Base-by-base conservation (phyloP, 92 coral and sea anemone genomes). In the Phenganax subtilis region DNA sequence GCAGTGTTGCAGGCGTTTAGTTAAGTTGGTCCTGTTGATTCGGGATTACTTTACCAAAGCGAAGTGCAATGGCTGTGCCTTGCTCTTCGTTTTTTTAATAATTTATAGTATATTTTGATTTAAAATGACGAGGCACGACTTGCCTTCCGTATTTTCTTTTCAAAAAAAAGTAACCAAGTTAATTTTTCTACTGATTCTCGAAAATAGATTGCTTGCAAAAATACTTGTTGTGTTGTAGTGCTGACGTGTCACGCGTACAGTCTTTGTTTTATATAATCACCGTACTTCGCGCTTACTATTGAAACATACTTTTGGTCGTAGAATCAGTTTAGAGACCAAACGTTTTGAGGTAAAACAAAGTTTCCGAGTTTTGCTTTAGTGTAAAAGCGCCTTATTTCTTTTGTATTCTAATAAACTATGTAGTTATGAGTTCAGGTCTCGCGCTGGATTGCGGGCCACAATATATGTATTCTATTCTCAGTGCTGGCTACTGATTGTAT, bases 31-130 rank as follows among this genome's bases (percentile, higher is more conserved):
- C 83, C 83, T 79, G 83, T 79, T 51, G 83, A 79, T 63, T 79
- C 83, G 83, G 83, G 83, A 79, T 28, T 57, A 51, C n/a, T 11
- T 52, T 64, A 29, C 53, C 51, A 59, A 79, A 79, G 61, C 83
- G 60, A 52, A 51, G 56, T 68, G 74, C 56, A 0, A 60, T 56
- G 83, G 73, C 74, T 0, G 74, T 12, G 73, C 63, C 83, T 58
- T 25, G 55, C 53, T 37, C 71, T 77, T 61, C 9, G 82, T 61
- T 77, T 60, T 37, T 56, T 51, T 64, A 63, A 51, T 79, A 63
- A 79, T 79, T 79, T 79, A 79, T 79, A 79, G 83, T 79, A 79
- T 79, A 79, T 62, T 79, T 79, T 79, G 83, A 79, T 62, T 52
- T 79, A 29, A 54, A 79, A 79, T 79, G 74, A 14, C 74, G 61